Base-by-base conservation (phyloP, 2,113 vertebrate genomes). In the Cromileptes altivelis region DNA sequence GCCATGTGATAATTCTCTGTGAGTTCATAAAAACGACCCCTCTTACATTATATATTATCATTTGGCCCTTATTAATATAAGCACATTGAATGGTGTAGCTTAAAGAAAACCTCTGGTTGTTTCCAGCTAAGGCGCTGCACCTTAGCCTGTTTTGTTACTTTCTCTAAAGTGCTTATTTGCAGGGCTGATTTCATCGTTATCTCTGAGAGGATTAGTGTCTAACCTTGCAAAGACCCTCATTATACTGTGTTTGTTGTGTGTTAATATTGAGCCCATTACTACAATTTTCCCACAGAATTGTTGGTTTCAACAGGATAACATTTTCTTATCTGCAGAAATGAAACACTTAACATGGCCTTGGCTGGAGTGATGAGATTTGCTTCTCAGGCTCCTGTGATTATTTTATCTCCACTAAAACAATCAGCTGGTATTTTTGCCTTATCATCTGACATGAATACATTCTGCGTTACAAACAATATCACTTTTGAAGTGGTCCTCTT, bases 331-430 rank as follows among this genome's bases (percentile, higher is more conserved):
- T 10, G 3, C 42, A n/a, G 18, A 14, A 70, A 62, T 21, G 2
- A 25, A 57, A 33, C 56, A 58, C 18, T 9, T 56, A 37, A 13
- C 30, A 11, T 18, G 21, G 4, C 73, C 25, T 80, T 67, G 62
- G 71, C 62, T 57, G 70, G 33, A 70, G 67, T 52, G 50, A 37
- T 74, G 21, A 27, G 53, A n/a, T 19, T 74, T 61, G 78, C 27
- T 56, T 85, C 21, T 33, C n/a, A 47, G 4, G 13, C 1, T 55
- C 14, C 3, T 47, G 13, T 69, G 40, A 47, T 52, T 65, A 50
- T 55, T 80, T 65, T 10, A 68, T 27, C 49, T 27, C 23, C n/a
- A 61, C 23, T 40, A 37, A 49, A 49, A 73, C 62, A 53, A 30
- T n/a, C 19, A 70, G 40, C 52, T 17, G 40, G 14, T 25, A 21